A percentile compares a stretch with the other conserved stretches of the same genome.
These are phyloP conservation scores for Perodicticus potto DNA, from an alignment of 2,797 vertebrate species.

Conservation along the genomic window DNA sequence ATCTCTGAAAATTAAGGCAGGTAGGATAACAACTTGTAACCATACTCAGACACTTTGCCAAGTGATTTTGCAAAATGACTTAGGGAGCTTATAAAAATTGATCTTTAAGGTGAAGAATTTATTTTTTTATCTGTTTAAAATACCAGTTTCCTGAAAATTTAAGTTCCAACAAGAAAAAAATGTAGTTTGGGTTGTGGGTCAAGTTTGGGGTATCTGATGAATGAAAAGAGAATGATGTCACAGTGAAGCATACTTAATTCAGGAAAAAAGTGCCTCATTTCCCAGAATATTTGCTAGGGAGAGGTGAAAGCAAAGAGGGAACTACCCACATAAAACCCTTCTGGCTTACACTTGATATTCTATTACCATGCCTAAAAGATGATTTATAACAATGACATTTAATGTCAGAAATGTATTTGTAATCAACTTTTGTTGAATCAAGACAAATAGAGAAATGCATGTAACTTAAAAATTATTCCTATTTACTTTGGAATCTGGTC, in stretches of 20 bases:
- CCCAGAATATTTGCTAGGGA: constrained; percentile 78
- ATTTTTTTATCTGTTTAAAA: constrained; percentile 63
- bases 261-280: constrained; percentile 68
- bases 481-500: constrained; percentile 18
- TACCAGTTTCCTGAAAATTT: constrained; percentile 72
- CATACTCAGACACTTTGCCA: constrained; percentile 54
- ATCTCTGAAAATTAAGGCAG: constrained; percentile 39
- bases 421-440: constrained; percentile 63
- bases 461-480: constrained; percentile 41
- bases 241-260: constrained; percentile 65
- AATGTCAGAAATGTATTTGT: constrained; percentile 41
- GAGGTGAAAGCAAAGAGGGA: constrained; percentile 65
- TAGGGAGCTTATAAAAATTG: constrained; percentile 66
- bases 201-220: constrained; percentile 67
- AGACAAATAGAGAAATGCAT: constrained; percentile 7
- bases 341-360: constrained; percentile 47
- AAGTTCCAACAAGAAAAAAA: constrained; percentile 78
- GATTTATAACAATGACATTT: constrained; percentile 60
- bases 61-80: constrained; percentile 46
- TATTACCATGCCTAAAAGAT: constrained; percentile 57
- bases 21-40: background rate
- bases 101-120: constrained; percentile 33
- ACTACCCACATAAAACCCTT: constrained; percentile 66
- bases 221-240: constrained; percentile 75
- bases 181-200: constrained; percentile 63